These are phyloP conservation scores for Cheilosia soror DNA, from an alignment of 2,888 invertebrate species.

Conservation along the genomic window DNA sequence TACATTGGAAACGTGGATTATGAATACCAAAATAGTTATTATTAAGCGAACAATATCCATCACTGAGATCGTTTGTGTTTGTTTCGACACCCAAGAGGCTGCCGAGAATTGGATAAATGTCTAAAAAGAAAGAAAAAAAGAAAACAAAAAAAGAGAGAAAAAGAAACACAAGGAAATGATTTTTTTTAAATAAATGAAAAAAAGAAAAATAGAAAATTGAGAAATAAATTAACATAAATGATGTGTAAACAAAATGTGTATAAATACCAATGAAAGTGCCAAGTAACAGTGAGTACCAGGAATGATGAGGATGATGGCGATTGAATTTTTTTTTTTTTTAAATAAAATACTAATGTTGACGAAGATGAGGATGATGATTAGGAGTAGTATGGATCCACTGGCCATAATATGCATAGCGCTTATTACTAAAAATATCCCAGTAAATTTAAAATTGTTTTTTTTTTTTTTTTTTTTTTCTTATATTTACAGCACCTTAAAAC, in stretches of 20 bases:
- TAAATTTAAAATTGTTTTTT: neutral
- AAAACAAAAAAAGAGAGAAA: constrained; percentile 47
- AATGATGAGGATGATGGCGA: constrained; percentile 57
- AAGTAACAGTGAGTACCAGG: constrained; percentile 12
- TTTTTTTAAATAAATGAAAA: constrained; percentile 22
- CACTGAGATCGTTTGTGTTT: constrained; percentile 76
- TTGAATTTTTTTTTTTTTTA: constrained; percentile 28
- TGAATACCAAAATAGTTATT: constrained; percentile 55
- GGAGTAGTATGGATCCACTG: constrained; percentile 38
- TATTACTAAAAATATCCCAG: constrained; percentile 27
- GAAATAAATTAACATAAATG: constrained; percentile 26
- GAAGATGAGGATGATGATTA: constrained; percentile 48
- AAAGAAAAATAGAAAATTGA: constrained; percentile 17
- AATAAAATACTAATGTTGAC: constrained; percentile 40
- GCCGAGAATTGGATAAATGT: constrained; percentile 83
- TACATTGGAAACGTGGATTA: constrained; percentile 80
- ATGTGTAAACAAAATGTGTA: constrained; percentile 36
- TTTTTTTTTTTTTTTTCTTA: neutral
- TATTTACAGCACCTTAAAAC: constrained; percentile 38
- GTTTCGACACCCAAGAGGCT: constrained; percentile 83
- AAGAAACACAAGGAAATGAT: constrained; percentile 43
- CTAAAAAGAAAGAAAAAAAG: constrained; percentile 76
- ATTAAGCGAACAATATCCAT: constrained; percentile 62
- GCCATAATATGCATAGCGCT: constrained; percentile 13
- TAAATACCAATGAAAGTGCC: constrained; percentile 47